Percentiles rank a stretch among this genome's conserved stretches.
These are phyloP conservation scores for Apocheima hispidaria DNA, from an alignment of 2,888 invertebrate genomes.

Conservation along the genomic window DNA sequence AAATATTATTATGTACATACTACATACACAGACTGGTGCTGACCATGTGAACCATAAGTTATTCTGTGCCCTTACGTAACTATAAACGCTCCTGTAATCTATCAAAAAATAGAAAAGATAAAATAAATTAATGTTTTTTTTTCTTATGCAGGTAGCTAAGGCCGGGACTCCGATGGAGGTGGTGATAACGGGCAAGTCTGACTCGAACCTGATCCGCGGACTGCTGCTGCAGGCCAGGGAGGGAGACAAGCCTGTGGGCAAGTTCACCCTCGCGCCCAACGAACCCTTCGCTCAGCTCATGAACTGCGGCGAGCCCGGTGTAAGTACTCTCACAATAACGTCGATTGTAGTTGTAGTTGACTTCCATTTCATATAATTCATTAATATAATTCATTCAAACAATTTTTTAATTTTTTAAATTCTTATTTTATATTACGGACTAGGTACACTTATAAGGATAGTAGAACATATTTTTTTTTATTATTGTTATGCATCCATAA, in stretches of 20 bases:
- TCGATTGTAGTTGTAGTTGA: background rate
- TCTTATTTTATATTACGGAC: no score
- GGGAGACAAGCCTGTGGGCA: constrained; percentile 87
- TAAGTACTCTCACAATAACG: constrained; percentile 63
- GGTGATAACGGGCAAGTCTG: constrained; percentile 78
- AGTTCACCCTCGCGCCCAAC: constrained; percentile 83
- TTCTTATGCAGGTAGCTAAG: constrained; percentile 63
- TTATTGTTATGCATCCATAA: no score
- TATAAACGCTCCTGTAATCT: background rate
- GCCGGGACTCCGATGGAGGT: constrained; percentile 80
- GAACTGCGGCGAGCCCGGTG: constrained; percentile 82
- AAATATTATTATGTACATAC: background rate
- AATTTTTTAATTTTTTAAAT: no score
- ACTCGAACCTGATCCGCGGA: constrained; percentile 86
- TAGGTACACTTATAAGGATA: no score
- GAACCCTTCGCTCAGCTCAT: constrained; percentile 82
- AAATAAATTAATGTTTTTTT: background rate
- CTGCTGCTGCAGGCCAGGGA: constrained; percentile 89
- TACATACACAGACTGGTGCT: background rate
- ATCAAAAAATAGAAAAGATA: no score
- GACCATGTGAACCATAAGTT: background rate
- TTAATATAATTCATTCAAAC: no score
- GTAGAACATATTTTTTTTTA: no score
- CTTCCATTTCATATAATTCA: background rate
- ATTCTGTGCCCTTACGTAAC: background rate